Evolutionary conservation across 1,140 invertebrate species (phyloP), one percentile per base, ranked within the genome.

Genomic region (Plectrocnemia conspersa): DNA sequence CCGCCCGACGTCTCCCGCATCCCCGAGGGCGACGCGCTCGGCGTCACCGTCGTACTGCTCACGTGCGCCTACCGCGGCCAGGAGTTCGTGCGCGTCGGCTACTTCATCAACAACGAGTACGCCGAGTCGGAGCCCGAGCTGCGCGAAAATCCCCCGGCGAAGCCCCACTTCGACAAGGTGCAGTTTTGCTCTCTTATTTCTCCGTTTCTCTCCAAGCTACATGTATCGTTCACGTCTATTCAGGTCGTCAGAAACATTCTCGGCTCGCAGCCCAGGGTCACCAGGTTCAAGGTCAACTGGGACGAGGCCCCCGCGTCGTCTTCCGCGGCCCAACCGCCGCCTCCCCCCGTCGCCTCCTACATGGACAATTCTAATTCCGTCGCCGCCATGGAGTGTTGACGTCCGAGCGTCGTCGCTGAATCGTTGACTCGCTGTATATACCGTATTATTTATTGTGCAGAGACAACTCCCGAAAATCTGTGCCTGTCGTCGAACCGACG

Each of bases 51-150:
- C 6, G 92, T 99, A 0, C 74, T 99, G 19, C 72, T 99, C 38
- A 97, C 94, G 1, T 98, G 95, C 73, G 94, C 91, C 0, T 99
- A 98, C 65, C 66, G 78, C 16, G 75, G 81, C 6, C 91, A 96
- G 64, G 95, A 98, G 75, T 99, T 99, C 70, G 93, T 98, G 1
- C 74, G 96, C 56, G 93, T 99, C 15, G 96, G 97, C 9, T 99
- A 98, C 73, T 99, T 97, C 70, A 97, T 99, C 36, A 98, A 98
- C 66, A 98, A 98, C 68, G 95, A 98, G 67, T 99, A 99, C 68
- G 84, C 78, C 18, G 94, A 98, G 67, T 81, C 74, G n/a, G 92
- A 97, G 65, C 84, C 85, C 3, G 95, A 98, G 71, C 72, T 98
- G 57, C 82, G 86, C 56, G 96, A 98, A 72, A 97, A 95, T 72